phyloP scores from a whole-genome alignment of 2,888 invertebrate genomes.

The Thymelicus sylvestris region DNA sequence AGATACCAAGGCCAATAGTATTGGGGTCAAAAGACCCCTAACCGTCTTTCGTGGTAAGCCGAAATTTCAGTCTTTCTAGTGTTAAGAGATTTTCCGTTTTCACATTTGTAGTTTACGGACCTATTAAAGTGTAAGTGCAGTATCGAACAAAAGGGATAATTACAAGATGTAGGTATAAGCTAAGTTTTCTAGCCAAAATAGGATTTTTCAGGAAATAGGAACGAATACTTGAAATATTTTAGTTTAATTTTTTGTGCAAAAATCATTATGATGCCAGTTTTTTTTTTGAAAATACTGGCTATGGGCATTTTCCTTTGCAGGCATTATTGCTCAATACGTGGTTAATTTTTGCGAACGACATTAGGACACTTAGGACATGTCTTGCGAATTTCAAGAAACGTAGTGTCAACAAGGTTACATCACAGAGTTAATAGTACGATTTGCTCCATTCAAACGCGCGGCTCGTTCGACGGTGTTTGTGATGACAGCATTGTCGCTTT shows the following conservation, averaged over 20 bases:
- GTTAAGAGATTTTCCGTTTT: background rate
- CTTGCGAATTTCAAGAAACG: conserved; percentile 48
- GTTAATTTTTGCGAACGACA: background rate
- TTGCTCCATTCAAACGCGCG: conserved; percentile 58
- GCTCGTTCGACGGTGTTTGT: conserved; percentile 39
- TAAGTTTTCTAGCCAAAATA: no score
- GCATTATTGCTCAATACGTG: background rate
- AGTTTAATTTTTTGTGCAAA: no score
- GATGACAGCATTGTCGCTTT: conserved; percentile 14
- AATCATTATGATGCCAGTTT: no score
- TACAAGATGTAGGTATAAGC: no score
- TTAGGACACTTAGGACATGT: conserved; percentile 40
- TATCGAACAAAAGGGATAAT: no score
- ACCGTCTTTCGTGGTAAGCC: no score
- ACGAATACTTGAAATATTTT: no score
- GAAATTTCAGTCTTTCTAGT: no score
- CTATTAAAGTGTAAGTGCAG: background rate
- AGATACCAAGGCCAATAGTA: no score
- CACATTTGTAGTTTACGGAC: background rate
- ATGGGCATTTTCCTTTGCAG: background rate
- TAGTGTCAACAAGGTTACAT: conserved; percentile 62
- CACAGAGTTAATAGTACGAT: conserved; percentile 55
- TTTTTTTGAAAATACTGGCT: no score
- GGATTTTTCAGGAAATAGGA: no score
- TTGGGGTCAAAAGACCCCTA: no score